Base-by-base conservation (phyloP, 2,797 vertebrate species). In the Todus mexicanus region DNA sequence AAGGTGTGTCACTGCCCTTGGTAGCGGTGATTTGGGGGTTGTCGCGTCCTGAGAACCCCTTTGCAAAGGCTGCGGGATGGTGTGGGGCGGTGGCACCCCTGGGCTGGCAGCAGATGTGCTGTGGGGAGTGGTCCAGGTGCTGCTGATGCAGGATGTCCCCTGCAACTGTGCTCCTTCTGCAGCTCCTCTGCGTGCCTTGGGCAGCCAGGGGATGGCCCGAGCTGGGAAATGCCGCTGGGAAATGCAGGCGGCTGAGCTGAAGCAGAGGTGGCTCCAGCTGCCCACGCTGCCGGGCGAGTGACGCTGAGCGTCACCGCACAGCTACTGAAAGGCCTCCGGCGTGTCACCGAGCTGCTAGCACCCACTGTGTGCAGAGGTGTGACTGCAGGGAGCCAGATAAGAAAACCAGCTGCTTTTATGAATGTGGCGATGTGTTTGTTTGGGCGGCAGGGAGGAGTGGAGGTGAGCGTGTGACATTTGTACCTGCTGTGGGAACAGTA, bases 11-110 rank as follows among this genome's bases (percentile, higher is more conserved):
- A 23, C 23, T 3, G 1, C 17, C 45, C 21, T 37, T 5, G 1
- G 25, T 0, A 43, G 50, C 0, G 0, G 7, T 37, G 40, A 17
- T 23, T 1, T 4, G 5, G 40, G 53, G 76, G 21, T 35, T 0
- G 0, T 19, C 2, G 10, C 12, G 7, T 6, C 6, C 51, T 33
- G 54, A 45, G 14, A 21, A 47, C n/a, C 12, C 11, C 14, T 6
- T 47, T 56, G 60, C 56, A n/a, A 65, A 69, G 33, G 47, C 40
- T 72, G 63, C 11, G 4, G 53, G 35, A 65, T 31, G 26, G 19
- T 12, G 5, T 6, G 38, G 20, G 7, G 42, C 13, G 19, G 56
- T 33, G 26, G 40, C 47, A 59, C 8, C 23, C 48, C 43, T 21
- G 18, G 29, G 15, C 40, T 68, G 63, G 43, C 33, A 53, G 45